Evolutionary conservation across 2,113 vertebrate genomes (phyloP).

Genomic region (Cepphus grylle): DNA sequence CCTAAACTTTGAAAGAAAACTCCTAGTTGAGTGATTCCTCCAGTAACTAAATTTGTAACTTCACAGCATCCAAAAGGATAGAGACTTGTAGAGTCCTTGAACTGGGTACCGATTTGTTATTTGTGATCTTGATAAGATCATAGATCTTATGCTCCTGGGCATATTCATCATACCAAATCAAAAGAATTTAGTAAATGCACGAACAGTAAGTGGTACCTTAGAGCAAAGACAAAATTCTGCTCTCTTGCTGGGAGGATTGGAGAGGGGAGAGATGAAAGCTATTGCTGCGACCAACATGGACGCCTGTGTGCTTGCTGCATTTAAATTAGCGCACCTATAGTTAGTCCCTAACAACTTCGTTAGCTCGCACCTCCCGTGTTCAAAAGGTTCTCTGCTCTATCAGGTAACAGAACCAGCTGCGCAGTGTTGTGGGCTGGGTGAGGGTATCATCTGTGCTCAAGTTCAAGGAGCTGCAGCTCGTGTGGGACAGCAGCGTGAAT

Average conservation of each 20-base stretch:
- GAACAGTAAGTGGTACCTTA: neutral
- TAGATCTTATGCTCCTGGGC: neutral
- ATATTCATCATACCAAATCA: neutral
- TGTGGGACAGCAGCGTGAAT: fast-evolving
- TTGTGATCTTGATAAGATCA: neutral
- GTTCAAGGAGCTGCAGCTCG: neutral
- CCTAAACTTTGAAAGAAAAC: neutral
- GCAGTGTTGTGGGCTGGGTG: fast-evolving
- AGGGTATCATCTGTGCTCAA: neutral
- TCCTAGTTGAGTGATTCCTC: neutral
- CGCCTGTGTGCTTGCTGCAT: neutral
- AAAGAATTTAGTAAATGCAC: neutral
- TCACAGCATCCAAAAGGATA: neutral
- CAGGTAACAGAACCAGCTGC: neutral
- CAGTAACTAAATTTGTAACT: neutral
- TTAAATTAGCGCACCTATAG: fast-evolving
- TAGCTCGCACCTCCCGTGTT: neutral
- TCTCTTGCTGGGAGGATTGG: neutral
- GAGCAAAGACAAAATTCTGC: neutral
- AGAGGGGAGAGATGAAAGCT: neutral
- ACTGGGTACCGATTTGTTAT: neutral
- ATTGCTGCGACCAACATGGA: neutral
- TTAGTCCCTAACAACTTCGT: neutral
- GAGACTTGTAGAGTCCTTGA: neutral
- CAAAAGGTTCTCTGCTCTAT: neutral